A percentile compares a stretch with the other conserved stretches of the same genome.
Conservation (phyloP, 2,113 vertebrate species). For the Benitochromis conjunctus region DNA sequence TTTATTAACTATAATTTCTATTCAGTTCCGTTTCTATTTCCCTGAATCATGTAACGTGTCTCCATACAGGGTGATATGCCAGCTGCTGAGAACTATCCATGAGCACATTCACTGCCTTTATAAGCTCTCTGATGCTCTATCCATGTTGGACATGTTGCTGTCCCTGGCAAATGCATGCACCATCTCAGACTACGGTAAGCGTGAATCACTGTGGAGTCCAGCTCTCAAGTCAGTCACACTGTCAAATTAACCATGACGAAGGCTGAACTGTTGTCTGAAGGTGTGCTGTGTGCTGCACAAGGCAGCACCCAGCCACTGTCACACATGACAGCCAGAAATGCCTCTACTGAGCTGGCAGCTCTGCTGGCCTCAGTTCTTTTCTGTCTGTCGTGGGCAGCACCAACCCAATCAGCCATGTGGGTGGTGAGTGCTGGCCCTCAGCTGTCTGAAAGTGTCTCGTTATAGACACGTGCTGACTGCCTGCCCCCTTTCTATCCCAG, state of each 20-base stretch:
- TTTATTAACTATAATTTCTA: background rate
- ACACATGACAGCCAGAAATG: background rate
- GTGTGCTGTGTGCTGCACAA: background rate
- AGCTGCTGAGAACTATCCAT: constrained; percentile 84
- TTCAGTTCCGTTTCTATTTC: background rate
- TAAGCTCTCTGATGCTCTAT: constrained; percentile 92
- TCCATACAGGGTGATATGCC: constrained; percentile 84
- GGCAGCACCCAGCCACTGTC: background rate
- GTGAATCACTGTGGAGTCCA: background rate
- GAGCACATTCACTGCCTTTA: constrained; percentile 92
- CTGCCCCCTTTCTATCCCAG: constrained; percentile 35
- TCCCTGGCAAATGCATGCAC: constrained; percentile 91
- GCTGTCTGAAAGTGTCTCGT: constrained; percentile 67
- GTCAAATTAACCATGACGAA: background rate
- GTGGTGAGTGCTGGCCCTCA: constrained; percentile 44
- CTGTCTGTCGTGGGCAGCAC: constrained; percentile 10
- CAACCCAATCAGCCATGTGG: constrained; percentile 33
- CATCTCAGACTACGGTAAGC: constrained; percentile 89
- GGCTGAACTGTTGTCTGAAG: constrained; percentile 8
- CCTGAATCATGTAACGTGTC: background rate
- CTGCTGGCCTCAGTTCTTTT: constrained; percentile 25
- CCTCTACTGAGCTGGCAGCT: background rate
- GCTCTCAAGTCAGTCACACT: background rate
- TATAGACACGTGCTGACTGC: constrained; percentile 53
- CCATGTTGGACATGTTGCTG: constrained; percentile 96